Conservation (phyloP, 2,888 invertebrate species). For the Pegoplata infirma region DNA sequence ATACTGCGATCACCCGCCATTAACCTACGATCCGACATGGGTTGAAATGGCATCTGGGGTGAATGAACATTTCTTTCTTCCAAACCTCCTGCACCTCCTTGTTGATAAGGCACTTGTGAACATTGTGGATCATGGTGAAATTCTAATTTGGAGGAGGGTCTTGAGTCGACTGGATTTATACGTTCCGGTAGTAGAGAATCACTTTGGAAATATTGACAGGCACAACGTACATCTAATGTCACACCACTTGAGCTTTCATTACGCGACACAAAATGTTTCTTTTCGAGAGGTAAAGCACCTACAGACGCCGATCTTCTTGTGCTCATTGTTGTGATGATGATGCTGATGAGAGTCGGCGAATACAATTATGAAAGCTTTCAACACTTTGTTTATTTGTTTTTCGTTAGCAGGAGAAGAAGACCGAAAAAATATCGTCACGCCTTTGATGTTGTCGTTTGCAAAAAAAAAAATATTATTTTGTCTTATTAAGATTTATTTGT, state of each 20-base stretch:
- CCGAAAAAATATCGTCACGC: constrained; percentile 29
- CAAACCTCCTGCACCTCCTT: not conserved
- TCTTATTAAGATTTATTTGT: constrained; percentile 62
- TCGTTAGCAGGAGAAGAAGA: constrained; percentile 27
- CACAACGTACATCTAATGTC: constrained; percentile 90
- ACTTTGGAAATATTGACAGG: constrained; percentile 90
- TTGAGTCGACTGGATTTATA: constrained; percentile 83
- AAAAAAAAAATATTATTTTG: constrained; percentile 31
- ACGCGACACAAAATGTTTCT: constrained; percentile 84
- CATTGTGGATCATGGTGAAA: constrained; percentile 75
- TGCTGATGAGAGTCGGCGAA: no score
- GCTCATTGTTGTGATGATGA: constrained; percentile 70
- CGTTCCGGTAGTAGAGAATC: constrained; percentile 88
- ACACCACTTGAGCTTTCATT: constrained; percentile 85
- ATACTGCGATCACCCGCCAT: constrained; percentile 51
- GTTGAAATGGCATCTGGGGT: constrained; percentile 9
- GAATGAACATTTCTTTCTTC: constrained; percentile 8
- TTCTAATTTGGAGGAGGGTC: constrained; percentile 82
- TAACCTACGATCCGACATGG: constrained; percentile 33
- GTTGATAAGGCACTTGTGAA: constrained; percentile 3
- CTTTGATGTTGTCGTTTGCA: constrained; percentile 48
- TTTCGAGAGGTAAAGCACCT: constrained; percentile 82
- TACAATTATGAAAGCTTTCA: constrained; percentile 21
- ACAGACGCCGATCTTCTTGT: constrained; percentile 84
- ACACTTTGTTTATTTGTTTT: constrained; percentile 1